These are phyloP conservation scores for Aphaenogaster floridana DNA, from an alignment of 1,140 invertebrate genomes.

Conservation along the genomic window DNA sequence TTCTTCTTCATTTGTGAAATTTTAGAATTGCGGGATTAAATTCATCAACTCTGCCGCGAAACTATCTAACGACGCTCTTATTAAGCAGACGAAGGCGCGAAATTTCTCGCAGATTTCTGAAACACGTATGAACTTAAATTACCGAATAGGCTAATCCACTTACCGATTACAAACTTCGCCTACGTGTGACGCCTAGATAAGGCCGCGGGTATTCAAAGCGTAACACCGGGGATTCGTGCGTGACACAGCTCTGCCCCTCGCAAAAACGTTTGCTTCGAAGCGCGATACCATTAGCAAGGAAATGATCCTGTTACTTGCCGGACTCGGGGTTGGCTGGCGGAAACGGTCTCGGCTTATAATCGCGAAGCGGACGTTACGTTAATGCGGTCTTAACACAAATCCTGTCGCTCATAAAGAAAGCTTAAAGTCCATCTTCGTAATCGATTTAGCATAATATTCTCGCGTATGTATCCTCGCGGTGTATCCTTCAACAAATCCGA, in stretches of 20 bases:
- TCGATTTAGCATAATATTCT: neutral
- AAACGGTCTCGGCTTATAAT: slow-evolving; percentile 29
- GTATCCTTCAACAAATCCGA: neutral
- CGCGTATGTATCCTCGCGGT: no score
- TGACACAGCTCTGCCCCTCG: slow-evolving; percentile 38
- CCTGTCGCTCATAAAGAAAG: slow-evolving; percentile 18
- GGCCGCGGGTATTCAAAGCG: slow-evolving; percentile 47
- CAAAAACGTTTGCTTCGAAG: slow-evolving; percentile 57
- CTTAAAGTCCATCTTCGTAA: slow-evolving; percentile 35
- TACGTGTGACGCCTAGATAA: slow-evolving; percentile 65
- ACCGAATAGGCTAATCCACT: slow-evolving; percentile 53
- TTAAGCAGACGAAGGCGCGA: neutral
- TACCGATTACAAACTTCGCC: slow-evolving; percentile 56
- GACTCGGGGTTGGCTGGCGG: slow-evolving; percentile 4
- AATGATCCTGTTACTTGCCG: slow-evolving; percentile 54
- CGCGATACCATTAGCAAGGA: slow-evolving; percentile 60
- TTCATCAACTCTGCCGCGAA: neutral
- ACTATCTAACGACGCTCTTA: neutral
- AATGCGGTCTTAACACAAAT: slow-evolving; percentile 30
- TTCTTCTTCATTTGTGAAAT: neutral
- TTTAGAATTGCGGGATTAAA: neutral
- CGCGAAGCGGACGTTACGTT: slow-evolving; percentile 27
- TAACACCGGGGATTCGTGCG: slow-evolving; percentile 55
- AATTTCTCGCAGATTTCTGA: slow-evolving; percentile 52
- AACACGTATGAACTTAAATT: slow-evolving; percentile 64